Evolutionary conservation across 2,888 invertebrate species (phyloP).

Genomic region (Melolontha melolontha): DNA sequence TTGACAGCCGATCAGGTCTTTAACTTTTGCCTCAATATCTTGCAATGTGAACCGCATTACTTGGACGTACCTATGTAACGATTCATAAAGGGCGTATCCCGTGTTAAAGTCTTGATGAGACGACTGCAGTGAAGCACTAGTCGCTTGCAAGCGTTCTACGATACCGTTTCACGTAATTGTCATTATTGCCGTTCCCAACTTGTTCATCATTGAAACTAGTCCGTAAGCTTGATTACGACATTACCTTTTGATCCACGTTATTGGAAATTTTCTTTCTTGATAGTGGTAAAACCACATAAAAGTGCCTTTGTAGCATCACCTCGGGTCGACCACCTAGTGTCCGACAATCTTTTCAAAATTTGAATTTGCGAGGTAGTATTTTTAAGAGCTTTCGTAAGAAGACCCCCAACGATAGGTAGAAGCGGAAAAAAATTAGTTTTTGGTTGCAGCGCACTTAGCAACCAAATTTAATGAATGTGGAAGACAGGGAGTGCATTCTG

Average conservation of each 20-base stretch:
- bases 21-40: constrained; percentile 45
- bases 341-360: constrained; percentile 4
- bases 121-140: constrained; percentile 49
- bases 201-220: constrained; percentile 1
- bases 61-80: constrained; percentile 46
- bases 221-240: neutral
- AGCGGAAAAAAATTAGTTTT: too few species aligned
- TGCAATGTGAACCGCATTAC: constrained; percentile 45
- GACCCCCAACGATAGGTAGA: too few species aligned
- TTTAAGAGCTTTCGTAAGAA: too few species aligned
- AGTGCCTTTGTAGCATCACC: too few species aligned
- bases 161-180: constrained; percentile 44
- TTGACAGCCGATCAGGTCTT: too few species aligned
- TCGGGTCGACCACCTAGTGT: neutral
- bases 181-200: too few species aligned
- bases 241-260: constrained; percentile 3
- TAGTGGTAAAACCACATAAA: too few species aligned
- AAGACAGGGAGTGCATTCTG: too few species aligned
- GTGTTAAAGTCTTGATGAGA: constrained; percentile 48
- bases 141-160: constrained; percentile 48
- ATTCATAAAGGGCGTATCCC: constrained; percentile 47
- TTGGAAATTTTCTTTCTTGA: neutral
- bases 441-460: too few species aligned
- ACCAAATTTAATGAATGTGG: too few species aligned
- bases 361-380: neutral